Conservation (phyloP, 2,797 vertebrate species). For the Helicolenus hilgendorfi region DNA sequence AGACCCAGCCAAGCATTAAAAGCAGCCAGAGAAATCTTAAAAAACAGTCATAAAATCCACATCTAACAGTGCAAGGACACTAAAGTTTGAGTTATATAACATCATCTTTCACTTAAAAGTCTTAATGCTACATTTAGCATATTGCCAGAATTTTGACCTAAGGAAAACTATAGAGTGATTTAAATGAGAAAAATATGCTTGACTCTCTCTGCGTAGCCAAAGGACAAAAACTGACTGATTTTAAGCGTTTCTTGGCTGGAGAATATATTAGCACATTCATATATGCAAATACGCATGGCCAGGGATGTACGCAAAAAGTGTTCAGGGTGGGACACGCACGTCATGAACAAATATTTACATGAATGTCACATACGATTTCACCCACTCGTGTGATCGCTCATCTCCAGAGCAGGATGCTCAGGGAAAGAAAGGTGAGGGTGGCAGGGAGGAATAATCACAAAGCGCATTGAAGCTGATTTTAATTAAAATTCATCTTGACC, state of each 20-base stretch:
- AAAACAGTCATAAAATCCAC: conserved; percentile 54
- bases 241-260: conserved; percentile 26
- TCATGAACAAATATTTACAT: conserved; percentile 31
- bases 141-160: conserved; percentile 38
- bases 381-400: conserved; percentile 14
- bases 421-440: background rate
- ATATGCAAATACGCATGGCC: conserved; percentile 34
- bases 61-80: conserved; percentile 44
- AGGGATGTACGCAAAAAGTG: conserved; percentile 7
- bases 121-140: conserved; percentile 51
- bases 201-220: conserved; percentile 27
- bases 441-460: conserved; percentile 10
- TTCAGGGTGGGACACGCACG: background rate
- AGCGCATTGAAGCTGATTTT: conserved; percentile 29
- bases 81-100: conserved; percentile 50
- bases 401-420: conserved; percentile 13
- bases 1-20: conserved; percentile 51
- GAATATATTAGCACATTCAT: conserved; percentile 30
- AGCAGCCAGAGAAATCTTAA: conserved; percentile 34
- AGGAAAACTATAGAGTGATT: conserved; percentile 36
- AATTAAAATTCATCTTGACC: conserved; percentile 54
- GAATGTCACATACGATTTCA: conserved; percentile 18
- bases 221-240: conserved; percentile 26
- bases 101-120: conserved; percentile 41
- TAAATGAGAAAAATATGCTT: conserved; percentile 34